Evolutionary conservation across 1,140 invertebrate genomes (phyloP), one percentile per base, ranked within the genome.

Genomic region (Pachyrhynchus sulphureomaculatus): DNA sequence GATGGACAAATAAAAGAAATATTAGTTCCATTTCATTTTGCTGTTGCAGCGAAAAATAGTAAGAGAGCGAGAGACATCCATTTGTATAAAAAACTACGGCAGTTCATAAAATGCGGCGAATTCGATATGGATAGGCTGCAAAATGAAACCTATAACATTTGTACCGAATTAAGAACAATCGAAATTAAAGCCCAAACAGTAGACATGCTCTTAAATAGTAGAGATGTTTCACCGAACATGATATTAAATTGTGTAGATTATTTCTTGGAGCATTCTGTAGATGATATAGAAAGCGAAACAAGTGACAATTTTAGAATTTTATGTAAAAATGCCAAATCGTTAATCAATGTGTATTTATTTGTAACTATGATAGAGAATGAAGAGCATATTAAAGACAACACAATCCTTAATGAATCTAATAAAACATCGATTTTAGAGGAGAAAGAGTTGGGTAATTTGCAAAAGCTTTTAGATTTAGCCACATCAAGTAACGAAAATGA

Each of bases 11-110:
- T 97, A 0, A 92, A 90, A 74, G 88, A 90, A 70, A 83, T 97
- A 55, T 79, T 81, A 47, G 88, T 96, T 68, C 95, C 94, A 12
- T 98, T 96, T 76, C 93, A 96, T 76, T 89, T 89, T 75, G 85
- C 89, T 3, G 76, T 94, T n/a, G 88, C 88, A 72, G 92, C 89
- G 66, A 91, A 90, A 76, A 92, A 91, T 76, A 93, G 90, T 60
- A 88, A 90, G 69, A 84, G 88, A 67, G 88, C 92, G 0, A 83
- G 90, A 67, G 94, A 96, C 76, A 82, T 95, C 36, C 92, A 96
- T 78, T 77, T 95, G 33, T 80, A 95, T 42, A 88, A 90, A 69
- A 88, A 90, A 67, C 72, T 93, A n/a, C 86, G 88, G 67, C 83
- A 82, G 32, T 79, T 85, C 64, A 74, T 92, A 6, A 84, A 86